phyloP scores from a whole-genome alignment of 2,888 invertebrate species.

The Clitarchus hookeri region DNA sequence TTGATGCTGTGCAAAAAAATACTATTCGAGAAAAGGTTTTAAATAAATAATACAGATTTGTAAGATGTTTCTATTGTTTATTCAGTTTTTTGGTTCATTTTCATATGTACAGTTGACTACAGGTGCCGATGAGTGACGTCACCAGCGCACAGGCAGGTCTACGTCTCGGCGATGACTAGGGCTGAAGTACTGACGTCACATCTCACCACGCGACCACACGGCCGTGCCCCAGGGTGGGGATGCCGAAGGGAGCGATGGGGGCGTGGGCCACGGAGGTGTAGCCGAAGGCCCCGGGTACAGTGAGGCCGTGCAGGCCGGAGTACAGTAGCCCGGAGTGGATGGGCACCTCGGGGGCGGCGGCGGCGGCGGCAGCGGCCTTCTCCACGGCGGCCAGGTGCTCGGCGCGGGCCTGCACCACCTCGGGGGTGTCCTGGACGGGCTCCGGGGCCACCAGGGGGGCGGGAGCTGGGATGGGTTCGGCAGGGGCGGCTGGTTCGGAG shows the following conservation, averaged over 20 bases:
- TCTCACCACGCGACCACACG: background rate
- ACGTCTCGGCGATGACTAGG: background rate
- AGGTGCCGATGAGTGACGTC: background rate
- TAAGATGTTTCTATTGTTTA: background rate
- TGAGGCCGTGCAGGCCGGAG: constrained; percentile 52
- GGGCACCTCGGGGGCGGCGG: constrained; percentile 45
- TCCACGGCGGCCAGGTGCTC: constrained; percentile 55
- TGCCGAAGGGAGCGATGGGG: constrained; percentile 51
- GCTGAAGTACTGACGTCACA: constrained; percentile 4
- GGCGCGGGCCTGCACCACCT: constrained; percentile 21
- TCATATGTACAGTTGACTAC: background rate
- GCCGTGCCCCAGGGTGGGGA: background rate
- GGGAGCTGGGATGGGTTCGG: constrained; percentile 17
- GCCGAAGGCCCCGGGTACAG: constrained; percentile 30
- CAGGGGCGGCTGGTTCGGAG: constrained; percentile 31
- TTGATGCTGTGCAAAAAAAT: no score
- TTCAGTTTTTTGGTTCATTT: background rate
- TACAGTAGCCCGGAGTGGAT: constrained; percentile 29
- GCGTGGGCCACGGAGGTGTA: constrained; percentile 23
- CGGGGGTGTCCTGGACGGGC: constrained; percentile 28
- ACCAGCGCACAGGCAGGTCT: background rate
- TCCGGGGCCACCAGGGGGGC: constrained; percentile 28
- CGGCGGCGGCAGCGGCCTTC: constrained; percentile 45
- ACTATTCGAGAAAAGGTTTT: background rate
- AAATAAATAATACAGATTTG: background rate